Evolutionary conservation across 2,113 vertebrate species (phyloP).

Genomic region (Syrrhaptes paradoxus): DNA sequence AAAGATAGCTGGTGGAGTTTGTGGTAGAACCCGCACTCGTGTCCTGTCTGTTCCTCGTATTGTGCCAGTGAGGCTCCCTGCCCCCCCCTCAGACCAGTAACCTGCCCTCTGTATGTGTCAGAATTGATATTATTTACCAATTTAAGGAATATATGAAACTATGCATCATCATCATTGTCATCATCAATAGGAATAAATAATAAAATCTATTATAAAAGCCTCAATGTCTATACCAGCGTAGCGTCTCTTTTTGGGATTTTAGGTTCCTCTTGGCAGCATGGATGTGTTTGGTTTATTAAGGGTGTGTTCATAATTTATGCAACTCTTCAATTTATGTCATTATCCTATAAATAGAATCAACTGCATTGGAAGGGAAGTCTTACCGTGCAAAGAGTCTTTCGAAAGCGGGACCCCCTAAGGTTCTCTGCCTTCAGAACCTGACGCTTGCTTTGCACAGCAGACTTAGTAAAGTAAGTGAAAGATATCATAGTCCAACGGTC

Average conservation of each 20-base stretch:
- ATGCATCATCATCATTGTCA: background rate
- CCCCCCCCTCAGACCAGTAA: background rate
- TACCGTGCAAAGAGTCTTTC: background rate
- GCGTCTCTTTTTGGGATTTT: background rate
- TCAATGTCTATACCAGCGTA: background rate
- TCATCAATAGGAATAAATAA: background rate
- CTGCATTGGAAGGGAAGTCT: background rate
- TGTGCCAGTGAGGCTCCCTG: background rate
- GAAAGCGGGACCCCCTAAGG: background rate
- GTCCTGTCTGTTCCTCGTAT: background rate
- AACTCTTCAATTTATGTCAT: background rate
- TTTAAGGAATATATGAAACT: background rate
- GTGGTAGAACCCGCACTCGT: background rate
- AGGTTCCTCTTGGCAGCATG: background rate
- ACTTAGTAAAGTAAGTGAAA: background rate
- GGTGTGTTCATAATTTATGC: background rate
- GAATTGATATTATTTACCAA: background rate
- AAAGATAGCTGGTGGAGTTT: background rate
- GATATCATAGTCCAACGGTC: background rate
- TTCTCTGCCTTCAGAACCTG: background rate
- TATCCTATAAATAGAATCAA: background rate
- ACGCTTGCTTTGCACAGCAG: background rate
- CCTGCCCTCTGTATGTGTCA: background rate
- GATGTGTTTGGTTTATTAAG: background rate
- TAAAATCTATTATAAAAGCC: background rate